A percentile compares a stretch with the other conserved stretches of the same genome.
These are phyloP conservation scores for Stegophylla sp. DNA, from an alignment of 2,888 invertebrate species.

Conservation along the genomic window DNA sequence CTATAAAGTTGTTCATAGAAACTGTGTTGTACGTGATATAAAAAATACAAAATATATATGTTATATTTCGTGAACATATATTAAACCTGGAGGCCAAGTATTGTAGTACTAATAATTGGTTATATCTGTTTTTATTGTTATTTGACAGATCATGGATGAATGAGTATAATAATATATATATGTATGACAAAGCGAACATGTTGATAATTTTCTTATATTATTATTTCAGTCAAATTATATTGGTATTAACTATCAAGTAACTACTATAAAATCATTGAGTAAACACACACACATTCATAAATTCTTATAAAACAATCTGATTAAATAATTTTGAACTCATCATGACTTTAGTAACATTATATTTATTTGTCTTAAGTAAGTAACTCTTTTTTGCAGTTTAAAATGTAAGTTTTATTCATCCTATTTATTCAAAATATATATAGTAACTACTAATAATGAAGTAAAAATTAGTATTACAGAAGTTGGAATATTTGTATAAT, in stretches of 20 bases:
- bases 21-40: not conserved
- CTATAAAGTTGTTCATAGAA: too few relatives aligned
- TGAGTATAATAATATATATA: not conserved
- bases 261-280: not conserved
- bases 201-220: not conserved
- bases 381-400: slow-evolving; percentile 14
- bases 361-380: not conserved
- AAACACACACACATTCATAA: not conserved
- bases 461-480: too few relatives aligned
- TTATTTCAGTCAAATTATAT: not conserved
- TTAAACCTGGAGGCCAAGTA: slow-evolving; percentile 4
- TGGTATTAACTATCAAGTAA: not conserved
- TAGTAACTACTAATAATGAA: too few relatives aligned
- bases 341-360: not conserved
- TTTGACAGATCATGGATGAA: not conserved
- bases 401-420: too few relatives aligned
- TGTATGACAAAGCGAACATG: not conserved
- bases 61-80: slow-evolving; percentile 7
- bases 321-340: not conserved
- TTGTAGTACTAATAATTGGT: slow-evolving; percentile 37
- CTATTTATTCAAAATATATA: too few relatives aligned
- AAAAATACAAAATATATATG: not conserved
- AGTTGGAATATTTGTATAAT: too few relatives aligned
- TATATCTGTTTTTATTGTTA: slow-evolving; percentile 20
- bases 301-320: not conserved